Evolutionary conservation across 2,113 vertebrate genomes (phyloP).

Genomic region (Drymodes brunneopygia): DNA sequence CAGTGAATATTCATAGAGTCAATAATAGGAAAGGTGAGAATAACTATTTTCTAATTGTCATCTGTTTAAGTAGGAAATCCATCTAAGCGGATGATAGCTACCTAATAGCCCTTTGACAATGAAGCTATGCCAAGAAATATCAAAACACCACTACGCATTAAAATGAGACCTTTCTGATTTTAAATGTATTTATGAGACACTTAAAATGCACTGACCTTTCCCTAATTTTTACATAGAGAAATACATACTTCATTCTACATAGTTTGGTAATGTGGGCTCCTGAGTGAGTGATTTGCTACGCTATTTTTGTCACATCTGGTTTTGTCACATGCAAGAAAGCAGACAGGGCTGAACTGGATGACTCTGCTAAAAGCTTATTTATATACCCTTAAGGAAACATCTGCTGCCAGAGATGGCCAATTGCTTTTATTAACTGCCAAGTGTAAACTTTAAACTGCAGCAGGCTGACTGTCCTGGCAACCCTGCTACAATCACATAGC

Average conservation of each 20-base stretch:
- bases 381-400: neutral
- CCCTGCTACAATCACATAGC: neutral
- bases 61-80: conserved; percentile 26
- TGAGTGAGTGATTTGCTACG: neutral
- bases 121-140: neutral
- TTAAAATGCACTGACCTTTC: neutral
- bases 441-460: neutral
- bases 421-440: neutral
- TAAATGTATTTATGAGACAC: neutral
- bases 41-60: conserved; percentile 48
- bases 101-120: neutral
- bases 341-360: neutral
- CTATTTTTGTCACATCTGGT: neutral
- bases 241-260: neutral
- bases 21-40: conserved; percentile 23
- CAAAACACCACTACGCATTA: neutral
- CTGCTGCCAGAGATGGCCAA: neutral
- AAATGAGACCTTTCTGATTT: neutral
- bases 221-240: neutral
- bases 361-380: neutral
- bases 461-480: neutral
- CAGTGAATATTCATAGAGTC: conserved; percentile 54
- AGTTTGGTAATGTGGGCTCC: neutral
- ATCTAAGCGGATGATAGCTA: neutral
- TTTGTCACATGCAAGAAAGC: neutral